These are phyloP conservation scores for Ectemnius lituratus DNA, from an alignment of 2,888 invertebrate species.

Conservation along the genomic window DNA sequence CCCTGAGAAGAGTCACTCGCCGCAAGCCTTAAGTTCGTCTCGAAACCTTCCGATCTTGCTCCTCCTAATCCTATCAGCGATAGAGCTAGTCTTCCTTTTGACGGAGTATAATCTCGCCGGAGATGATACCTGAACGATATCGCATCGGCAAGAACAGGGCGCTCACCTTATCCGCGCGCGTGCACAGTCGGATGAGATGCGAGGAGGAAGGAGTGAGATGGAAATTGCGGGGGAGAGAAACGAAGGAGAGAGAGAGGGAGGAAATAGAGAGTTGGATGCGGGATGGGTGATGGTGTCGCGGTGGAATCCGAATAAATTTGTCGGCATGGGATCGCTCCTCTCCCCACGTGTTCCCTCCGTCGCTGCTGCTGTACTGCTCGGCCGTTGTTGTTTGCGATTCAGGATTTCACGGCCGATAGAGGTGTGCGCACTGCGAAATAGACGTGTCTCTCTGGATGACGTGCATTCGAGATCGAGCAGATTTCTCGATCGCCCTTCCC, in stretches of 20 bases:
- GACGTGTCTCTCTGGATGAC: constrained; percentile 3
- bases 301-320: constrained; percentile 51
- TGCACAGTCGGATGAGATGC: constrained; percentile 32
- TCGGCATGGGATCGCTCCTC: constrained; percentile 27
- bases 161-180: constrained; percentile 27
- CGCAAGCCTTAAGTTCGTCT: too few relatives aligned
- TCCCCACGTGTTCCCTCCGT: background rate
- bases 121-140: too few relatives aligned
- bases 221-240: too few relatives aligned
- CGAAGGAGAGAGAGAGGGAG: constrained; percentile 14
- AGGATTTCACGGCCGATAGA: constrained; percentile 10
- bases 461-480: constrained; percentile 1
- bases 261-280: constrained; percentile 10
- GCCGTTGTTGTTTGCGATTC: constrained; percentile 11
- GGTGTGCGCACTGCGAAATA: constrained; percentile 5
- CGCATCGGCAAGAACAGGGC: constrained; percentile 2
- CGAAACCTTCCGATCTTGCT: too few relatives aligned
- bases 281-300: constrained; percentile 25
- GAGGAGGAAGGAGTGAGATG: constrained; percentile 20
- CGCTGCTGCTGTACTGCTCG: background rate
- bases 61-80: too few relatives aligned
- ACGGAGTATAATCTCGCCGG: background rate
- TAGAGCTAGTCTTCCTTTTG: background rate
- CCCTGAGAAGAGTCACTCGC: too few relatives aligned
- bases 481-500: background rate